A percentile compares a stretch with the other conserved stretches of the same genome.
Conservation (phyloP, 2,888 invertebrate species). For the Nomada hirtipes region DNA sequence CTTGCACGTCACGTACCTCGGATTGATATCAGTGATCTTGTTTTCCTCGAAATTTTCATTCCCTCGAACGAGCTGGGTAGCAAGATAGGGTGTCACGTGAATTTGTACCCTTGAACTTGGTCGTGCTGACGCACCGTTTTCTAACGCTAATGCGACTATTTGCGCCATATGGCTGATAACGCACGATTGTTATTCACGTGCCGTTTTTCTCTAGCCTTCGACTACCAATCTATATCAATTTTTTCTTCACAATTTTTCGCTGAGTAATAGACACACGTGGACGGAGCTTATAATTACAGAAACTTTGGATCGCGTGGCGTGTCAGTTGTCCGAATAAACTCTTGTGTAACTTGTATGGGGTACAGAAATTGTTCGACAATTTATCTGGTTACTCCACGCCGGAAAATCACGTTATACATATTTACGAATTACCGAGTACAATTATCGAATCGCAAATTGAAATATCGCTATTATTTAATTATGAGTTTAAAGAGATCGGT, state of each 20-base stretch:
- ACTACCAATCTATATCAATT: constrained; percentile 38
- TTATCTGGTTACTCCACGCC: too few relatives aligned
- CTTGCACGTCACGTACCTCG: not conserved
- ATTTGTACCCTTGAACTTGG: constrained; percentile 75
- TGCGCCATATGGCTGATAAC: constrained; percentile 73
- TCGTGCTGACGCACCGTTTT: constrained; percentile 48
- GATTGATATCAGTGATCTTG: constrained; percentile 3
- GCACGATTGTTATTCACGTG: constrained; percentile 58
- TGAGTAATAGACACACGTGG: not conserved
- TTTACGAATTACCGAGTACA: too few relatives aligned
- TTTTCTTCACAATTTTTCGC: not conserved
- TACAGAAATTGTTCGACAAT: too few relatives aligned
- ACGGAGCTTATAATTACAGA: not conserved
- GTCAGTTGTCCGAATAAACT: not conserved
- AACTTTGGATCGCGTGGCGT: too few relatives aligned
- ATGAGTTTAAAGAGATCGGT: too few relatives aligned
- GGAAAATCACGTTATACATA: too few relatives aligned
- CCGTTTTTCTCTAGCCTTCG: constrained; percentile 38
- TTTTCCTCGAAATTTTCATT: constrained; percentile 32
- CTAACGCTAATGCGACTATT: constrained; percentile 59
- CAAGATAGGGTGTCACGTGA: constrained; percentile 68
- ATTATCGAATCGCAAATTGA: too few relatives aligned
- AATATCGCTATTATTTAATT: too few relatives aligned
- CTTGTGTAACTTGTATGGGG: too few relatives aligned
- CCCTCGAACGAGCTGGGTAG: constrained; percentile 22